Base-by-base conservation (phyloP, 2,113 vertebrate genomes). In the Carollia perspicillata region DNA sequence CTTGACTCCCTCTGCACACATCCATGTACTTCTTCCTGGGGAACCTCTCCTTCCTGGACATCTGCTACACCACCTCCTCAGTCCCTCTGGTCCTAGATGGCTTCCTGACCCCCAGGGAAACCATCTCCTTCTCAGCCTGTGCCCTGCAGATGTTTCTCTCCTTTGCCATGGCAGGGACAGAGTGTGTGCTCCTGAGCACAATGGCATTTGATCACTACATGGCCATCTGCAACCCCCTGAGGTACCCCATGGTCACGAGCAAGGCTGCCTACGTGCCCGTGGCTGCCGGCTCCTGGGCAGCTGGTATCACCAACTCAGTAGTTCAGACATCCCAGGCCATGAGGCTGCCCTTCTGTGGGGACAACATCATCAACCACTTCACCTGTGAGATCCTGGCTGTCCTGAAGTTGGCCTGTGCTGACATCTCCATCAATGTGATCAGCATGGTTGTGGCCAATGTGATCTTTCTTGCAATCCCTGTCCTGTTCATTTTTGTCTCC, bases 11-110 rank as follows among this genome's bases (percentile, higher is more conserved):
- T 33, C 94, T 96, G 44, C 94, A 98, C 81, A 95, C 44, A 0
- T 97, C 97, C 66, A 97, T 97, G 96, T 97, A 97, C 71, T 96
- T 97, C 74, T 97, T 98, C 51, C 88, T 97, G 63, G 86, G 94
- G 35, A 97, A 97, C 42, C 96, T 97, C 12, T 97, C 97, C 88
- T 96, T 97, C 86, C 91, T 98, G n/a, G 97, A 98, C 84, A 90
- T 97, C 40, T 97, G 95, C 94, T 97, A 97, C 23, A 97, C 95
- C 0, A 88, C 93, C 13, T 93, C 93, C 26, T 97, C 89, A 0
- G 63, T 97, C 12, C 97, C 96, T 8, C 95, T 97, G 8, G 89
- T 91, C 14, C 87, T 97, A 3, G 71, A 87, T 0, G 58, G 94
- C 28, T 92, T 94, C 28, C 33, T 96, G 6, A 69, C 11, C 0